Evolutionary conservation across 2,113 vertebrate genomes (phyloP).

Genomic region (Eonycteris spelaea): DNA sequence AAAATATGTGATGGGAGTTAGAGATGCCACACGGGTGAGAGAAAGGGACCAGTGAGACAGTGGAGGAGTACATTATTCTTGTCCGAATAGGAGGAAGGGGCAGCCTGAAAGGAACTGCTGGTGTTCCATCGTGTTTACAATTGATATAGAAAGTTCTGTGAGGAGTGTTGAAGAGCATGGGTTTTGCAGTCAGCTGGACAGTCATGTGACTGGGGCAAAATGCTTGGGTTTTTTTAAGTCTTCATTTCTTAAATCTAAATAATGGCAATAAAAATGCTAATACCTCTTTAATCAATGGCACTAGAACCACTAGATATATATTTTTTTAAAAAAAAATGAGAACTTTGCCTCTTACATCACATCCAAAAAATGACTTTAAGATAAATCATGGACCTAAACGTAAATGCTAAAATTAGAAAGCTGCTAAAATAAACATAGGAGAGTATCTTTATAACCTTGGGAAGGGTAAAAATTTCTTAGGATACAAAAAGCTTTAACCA

Average conservation of each 20-base stretch:
- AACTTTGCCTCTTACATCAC: not conserved
- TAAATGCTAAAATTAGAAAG: not conserved
- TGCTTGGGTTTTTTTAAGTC: not conserved
- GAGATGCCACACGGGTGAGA: not conserved
- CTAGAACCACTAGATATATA: not conserved
- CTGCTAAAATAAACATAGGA: constrained; percentile 30
- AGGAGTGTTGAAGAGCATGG: not conserved
- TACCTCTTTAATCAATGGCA: not conserved
- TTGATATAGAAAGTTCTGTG: not conserved
- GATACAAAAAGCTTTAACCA: not conserved
- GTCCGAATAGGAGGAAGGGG: not conserved
- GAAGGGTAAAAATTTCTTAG: not conserved
- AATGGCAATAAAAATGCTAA: constrained; percentile 21
- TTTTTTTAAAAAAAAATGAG: not conserved
- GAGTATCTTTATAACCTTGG: not conserved
- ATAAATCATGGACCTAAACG: constrained; percentile 2
- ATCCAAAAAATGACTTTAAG: constrained; percentile 21
- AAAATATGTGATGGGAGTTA: not conserved
- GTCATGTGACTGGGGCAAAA: not conserved
- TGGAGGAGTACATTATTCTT: not conserved
- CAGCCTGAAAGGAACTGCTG: not conserved
- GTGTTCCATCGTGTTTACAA: not conserved
- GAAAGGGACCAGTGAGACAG: not conserved
- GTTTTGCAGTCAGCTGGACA: not conserved
- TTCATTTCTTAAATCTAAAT: not conserved